phyloP scores from a whole-genome alignment of 2,888 invertebrate species.

The Aporophyla nigra region DNA sequence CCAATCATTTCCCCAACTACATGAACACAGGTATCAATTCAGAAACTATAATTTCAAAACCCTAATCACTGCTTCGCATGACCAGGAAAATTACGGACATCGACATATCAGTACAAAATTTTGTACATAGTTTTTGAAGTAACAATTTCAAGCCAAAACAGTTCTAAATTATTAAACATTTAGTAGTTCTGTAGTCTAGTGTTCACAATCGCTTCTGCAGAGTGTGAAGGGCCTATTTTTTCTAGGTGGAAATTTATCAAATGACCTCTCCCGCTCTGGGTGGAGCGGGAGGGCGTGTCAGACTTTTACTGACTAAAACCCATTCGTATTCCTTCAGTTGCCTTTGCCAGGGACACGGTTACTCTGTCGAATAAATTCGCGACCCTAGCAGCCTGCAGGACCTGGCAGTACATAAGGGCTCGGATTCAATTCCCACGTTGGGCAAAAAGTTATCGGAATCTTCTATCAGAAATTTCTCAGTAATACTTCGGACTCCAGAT shows the following conservation, averaged over 20 bases:
- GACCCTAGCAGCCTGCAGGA: too few species aligned
- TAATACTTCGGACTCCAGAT: too few species aligned
- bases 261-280: too few species aligned
- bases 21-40: neutral
- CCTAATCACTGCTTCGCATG: slow-evolving; percentile 22
- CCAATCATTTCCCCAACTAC: neutral
- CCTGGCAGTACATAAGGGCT: neutral
- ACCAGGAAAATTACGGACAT: neutral
- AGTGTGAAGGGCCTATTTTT: too few species aligned
- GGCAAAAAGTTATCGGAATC: neutral
- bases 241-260: too few species aligned
- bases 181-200: neutral
- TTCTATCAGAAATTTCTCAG: too few species aligned
- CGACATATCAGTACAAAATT: neutral
- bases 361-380: too few species aligned
- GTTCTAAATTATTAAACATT: neutral
- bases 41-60: neutral
- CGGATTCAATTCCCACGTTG: neutral
- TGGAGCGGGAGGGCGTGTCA: too few species aligned
- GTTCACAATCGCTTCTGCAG: neutral
- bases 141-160: slow-evolving; percentile 2
- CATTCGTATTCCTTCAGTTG: too few species aligned
- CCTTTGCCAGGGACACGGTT: too few species aligned
- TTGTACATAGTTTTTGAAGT: slow-evolving; percentile 7
- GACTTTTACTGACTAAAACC: too few species aligned